Base-by-base conservation (phyloP, 2,113 vertebrate genomes). In the Kryptolebias marmoratus region DNA sequence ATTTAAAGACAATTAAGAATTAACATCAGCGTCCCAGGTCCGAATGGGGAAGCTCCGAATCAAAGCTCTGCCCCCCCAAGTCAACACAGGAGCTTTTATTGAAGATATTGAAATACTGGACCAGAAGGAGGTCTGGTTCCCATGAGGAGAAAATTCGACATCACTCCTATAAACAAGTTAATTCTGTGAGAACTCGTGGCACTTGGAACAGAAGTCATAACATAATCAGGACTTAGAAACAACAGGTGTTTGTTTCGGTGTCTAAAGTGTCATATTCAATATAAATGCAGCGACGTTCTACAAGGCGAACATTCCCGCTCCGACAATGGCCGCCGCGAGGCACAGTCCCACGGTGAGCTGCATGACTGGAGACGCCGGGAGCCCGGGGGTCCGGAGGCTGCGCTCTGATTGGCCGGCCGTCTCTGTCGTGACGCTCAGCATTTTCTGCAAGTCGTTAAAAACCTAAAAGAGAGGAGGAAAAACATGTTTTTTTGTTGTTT, bases 401-500 rank as follows among this genome's bases (percentile, higher is more conserved):
- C n/a, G 1, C 0, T 72, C 53, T 16, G 66, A 57, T 71, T 70
- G 61, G 57, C 53, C 64, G 0, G 0, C 45, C 1, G 59, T 30
- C 27, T 79, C 83, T 39, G 81, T 48, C 54, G 89, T 78, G 62
- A 93, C 64, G 54, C 75, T 89, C 75, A 94, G 10, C 79, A 93
- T 91, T 89, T 93, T 94, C 83, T 94, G 90, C 75, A 94, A 88
- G 77, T 94, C 94, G 53, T 94, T 90, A 73, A 94, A 94, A 75
- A 94, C 93, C 93, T 94, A 73, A 0, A 0, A 47, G 42, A 7
- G 39, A 5, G 39, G 39, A 67, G 14, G 15, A 11, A 3, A 36
- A 56, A 58, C 18, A 2, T 0, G 0, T 16, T 7, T 32, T 59
- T 22, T 22, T 22, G 22, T 22, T 22, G 22, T 22, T 22, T 22